phyloP scores from a whole-genome alignment of 1,140 invertebrate genomes.

The Procambarus virginalis region DNA sequence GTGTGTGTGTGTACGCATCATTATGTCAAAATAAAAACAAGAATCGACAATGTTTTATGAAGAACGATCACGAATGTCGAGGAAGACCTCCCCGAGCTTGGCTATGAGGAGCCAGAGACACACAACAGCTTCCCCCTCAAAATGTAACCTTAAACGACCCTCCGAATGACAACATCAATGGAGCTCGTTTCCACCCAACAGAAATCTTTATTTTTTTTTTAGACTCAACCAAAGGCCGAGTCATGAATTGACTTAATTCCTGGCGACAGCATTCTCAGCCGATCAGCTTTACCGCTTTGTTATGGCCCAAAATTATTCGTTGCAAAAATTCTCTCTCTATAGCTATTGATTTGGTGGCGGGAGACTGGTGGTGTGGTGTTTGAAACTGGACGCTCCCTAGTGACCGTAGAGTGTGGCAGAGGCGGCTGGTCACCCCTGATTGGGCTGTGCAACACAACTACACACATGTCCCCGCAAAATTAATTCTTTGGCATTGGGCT shows the following conservation, averaged over 20 bases:
- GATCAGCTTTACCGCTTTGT: constrained; percentile 58
- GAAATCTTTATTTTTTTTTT: constrained; percentile 25
- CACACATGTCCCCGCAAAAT: background rate
- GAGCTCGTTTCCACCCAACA: constrained; percentile 24
- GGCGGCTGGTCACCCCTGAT: no score
- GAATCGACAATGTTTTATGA: no score
- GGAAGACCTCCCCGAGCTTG: no score
- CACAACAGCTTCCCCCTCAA: constrained; percentile 7
- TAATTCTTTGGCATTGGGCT: background rate
- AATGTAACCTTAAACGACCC: constrained; percentile 22
- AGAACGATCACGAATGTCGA: no score
- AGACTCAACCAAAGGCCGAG: constrained; percentile 50
- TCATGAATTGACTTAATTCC: constrained; percentile 62
- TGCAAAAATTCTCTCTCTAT: constrained; percentile 15
- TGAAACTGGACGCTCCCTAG: background rate
- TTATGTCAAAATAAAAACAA: no score
- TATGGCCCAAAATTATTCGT: constrained; percentile 41
- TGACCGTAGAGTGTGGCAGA: background rate
- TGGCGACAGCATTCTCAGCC: constrained; percentile 57
- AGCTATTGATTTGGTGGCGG: background rate
- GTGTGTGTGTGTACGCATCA: no score
- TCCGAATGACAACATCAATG: constrained; percentile 25
- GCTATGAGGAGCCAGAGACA: background rate
- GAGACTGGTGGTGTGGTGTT: background rate
- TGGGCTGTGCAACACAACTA: no score